phyloP scores from a whole-genome alignment of 2,113 vertebrate species.

The Furnarius figulus region DNA sequence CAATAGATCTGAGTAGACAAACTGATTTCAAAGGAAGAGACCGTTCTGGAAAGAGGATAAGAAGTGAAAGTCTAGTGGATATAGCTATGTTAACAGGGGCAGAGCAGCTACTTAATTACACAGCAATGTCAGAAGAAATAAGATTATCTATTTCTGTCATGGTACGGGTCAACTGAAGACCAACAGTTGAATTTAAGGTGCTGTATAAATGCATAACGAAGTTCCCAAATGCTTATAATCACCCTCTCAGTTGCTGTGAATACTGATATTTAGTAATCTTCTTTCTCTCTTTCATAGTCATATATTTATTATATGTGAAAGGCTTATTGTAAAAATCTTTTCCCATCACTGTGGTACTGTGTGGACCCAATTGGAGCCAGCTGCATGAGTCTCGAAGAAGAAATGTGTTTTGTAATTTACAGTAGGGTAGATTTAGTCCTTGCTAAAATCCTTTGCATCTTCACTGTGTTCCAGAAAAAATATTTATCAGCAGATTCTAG shows the following conservation, averaged over 20 bases:
- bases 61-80: not conserved
- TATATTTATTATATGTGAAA: slow-evolving; percentile 18
- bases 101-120: not conserved
- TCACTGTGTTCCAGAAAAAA: not conserved
- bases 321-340: not conserved
- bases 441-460: not conserved
- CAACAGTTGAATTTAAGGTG: slow-evolving; percentile 8
- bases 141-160: not conserved
- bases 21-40: not conserved
- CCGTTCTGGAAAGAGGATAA: not conserved
- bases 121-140: not conserved
- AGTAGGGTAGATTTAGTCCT: not conserved
- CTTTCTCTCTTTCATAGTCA: not conserved
- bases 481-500: not conserved
- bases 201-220: slow-evolving; percentile 28
- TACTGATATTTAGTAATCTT: not conserved
- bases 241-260: not conserved
- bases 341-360: not conserved
- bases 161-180: not conserved
- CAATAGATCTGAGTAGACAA: not conserved
- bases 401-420: not conserved
- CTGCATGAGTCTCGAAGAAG: not conserved
- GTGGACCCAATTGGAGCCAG: not conserved
- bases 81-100: not conserved
- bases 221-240: not conserved